phyloP scores from a whole-genome alignment of 2,888 invertebrate species.

The Smittia sp. region DNA sequence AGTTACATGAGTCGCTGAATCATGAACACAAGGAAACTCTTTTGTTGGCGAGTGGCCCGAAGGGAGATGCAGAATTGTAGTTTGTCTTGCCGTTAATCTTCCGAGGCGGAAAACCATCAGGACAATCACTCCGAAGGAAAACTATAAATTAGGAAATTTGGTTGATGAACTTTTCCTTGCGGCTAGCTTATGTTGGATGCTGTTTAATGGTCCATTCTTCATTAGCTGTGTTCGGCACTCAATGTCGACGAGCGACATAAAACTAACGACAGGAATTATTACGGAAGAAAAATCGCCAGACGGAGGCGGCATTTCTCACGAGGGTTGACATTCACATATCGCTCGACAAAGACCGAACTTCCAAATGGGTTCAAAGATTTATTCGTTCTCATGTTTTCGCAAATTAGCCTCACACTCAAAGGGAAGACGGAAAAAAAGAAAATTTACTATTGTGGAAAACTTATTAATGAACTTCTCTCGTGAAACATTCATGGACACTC shows the following conservation, averaged over 20 bases:
- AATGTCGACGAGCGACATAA: conserved; percentile 24
- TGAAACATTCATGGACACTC: conserved; percentile 27
- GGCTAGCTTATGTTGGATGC: not conserved
- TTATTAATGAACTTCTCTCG: conserved; percentile 33
- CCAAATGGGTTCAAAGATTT: not conserved
- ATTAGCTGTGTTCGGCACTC: conserved; percentile 34
- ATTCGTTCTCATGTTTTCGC: not conserved
- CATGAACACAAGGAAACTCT: no score
- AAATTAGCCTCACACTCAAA: conserved; percentile 21
- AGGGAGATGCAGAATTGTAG: no score
- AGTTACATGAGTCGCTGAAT: no score
- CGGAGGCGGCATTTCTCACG: conserved; percentile 32
- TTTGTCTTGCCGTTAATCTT: conserved; percentile 31
- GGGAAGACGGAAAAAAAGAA: not conserved
- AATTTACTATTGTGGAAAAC: conserved; percentile 19
- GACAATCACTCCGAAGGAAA: conserved; percentile 31
- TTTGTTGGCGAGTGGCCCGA: no score
- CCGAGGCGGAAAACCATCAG: conserved; percentile 2
- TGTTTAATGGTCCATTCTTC: conserved; percentile 41
- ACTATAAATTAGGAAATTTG: conserved; percentile 40
- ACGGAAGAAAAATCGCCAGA: not conserved
- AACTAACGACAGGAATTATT: conserved; percentile 11
- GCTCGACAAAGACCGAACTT: not conserved
- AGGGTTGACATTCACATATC: conserved; percentile 33
- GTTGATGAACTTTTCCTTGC: conserved; percentile 30